phyloP scores from a whole-genome alignment of 2,888 invertebrate species.

The Isoperla grammatica region DNA sequence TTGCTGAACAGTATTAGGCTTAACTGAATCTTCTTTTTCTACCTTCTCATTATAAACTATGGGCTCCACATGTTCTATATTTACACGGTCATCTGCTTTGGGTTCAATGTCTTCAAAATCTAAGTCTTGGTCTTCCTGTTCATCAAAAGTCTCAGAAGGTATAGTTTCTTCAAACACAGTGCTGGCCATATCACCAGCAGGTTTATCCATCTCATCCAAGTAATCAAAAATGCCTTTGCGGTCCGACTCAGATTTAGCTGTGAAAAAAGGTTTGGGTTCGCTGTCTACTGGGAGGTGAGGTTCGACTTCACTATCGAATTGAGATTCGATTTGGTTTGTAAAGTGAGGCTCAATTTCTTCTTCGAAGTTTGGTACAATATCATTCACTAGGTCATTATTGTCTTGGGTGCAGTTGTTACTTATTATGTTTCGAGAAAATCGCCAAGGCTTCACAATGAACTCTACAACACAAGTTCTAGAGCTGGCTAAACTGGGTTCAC shows the following conservation, averaged over 20 bases:
- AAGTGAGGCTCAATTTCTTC: slow-evolving; percentile 8
- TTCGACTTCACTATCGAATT: slow-evolving; percentile 24
- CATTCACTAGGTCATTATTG: slow-evolving; percentile 39
- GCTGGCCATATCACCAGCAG: neutral
- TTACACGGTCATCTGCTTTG: no score
- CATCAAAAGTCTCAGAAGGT: no score
- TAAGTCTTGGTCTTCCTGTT: no score
- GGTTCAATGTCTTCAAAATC: no score
- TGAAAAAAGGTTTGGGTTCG: neutral
- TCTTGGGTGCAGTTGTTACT: slow-evolving; percentile 58
- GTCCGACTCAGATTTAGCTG: neutral
- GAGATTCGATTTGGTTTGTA: slow-evolving; percentile 39
- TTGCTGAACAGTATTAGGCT: no score
- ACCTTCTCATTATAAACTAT: no score
- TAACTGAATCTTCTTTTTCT: no score
- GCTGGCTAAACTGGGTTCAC: slow-evolving; percentile 37
- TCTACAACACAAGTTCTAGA: slow-evolving; percentile 53
- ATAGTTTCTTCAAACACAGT: no score
- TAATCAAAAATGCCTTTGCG: slow-evolving; percentile 22
- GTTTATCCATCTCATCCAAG: slow-evolving; percentile 20
- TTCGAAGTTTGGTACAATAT: slow-evolving; percentile 37
- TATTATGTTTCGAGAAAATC: slow-evolving; percentile 53
- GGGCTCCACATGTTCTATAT: no score
- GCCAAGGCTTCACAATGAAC: slow-evolving; percentile 61
- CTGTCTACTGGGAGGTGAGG: slow-evolving; percentile 1